phyloP scores from a whole-genome alignment of 2,888 invertebrate species.

The Cantharis flavilabris region DNA sequence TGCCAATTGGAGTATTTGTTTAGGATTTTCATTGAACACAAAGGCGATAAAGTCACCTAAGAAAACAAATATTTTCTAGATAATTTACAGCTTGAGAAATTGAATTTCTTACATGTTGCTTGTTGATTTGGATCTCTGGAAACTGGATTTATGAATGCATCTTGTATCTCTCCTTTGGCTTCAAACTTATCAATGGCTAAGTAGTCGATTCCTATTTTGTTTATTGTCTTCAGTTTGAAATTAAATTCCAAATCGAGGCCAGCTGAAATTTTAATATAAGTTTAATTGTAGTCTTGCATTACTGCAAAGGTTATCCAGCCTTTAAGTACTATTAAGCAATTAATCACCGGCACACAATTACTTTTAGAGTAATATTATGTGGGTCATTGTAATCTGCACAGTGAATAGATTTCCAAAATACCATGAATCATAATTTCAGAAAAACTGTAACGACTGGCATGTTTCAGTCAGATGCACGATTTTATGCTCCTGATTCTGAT shows the following conservation, averaged over 20 bases:
- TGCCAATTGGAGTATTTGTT: not conserved
- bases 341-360: not conserved
- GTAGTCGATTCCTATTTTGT: slow-evolving; percentile 5
- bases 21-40: not conserved
- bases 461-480: too few species aligned
- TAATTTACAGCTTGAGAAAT: not conserved
- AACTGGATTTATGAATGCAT: not conserved
- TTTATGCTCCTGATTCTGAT: too few species aligned
- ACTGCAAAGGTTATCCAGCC: too few species aligned
- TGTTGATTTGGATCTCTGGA: not conserved
- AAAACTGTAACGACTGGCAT: too few species aligned
- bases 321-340: not conserved
- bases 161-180: not conserved
- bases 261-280: not conserved
- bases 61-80: not conserved
- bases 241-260: not conserved
- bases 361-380: too few species aligned
- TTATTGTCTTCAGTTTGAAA: not conserved
- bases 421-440: too few species aligned
- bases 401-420: too few species aligned
- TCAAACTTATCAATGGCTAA: not conserved
- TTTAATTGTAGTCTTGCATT: not conserved
- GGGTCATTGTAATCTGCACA: too few species aligned
- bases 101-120: not conserved
- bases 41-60: not conserved